Evolutionary conservation across 35 echinoderm and acorn worm species (phyloP), one percentile per base, ranked within the genome.

Genomic region (Lytechinus pictus): DNA sequence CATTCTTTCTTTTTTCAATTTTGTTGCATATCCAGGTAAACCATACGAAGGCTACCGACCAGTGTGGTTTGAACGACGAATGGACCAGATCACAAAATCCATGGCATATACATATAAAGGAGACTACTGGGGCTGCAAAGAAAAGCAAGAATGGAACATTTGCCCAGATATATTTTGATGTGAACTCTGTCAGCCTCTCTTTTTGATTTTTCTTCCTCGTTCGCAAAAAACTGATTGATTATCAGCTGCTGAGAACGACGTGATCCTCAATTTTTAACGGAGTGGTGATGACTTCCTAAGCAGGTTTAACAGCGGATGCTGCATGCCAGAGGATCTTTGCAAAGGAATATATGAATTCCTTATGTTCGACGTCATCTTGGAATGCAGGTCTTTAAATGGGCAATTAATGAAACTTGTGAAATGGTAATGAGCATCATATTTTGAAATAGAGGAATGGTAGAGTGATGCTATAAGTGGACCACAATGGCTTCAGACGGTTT

Each of bases 151-250:
- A 28, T 99, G 98, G 98, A 52, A 94, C 33, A 10, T 87, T 86
- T 99, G 98, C 88, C 96, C 96, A 3, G 95, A 99, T 92, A 99
- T 99, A 95, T 99, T 97, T 95, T 98, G 89, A 97, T 57, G 92
- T 55, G 92, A 54, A 27, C 53, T 93, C 55, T 54, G 53, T 7
- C 6, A 79, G 66, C n/a, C 88, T 90, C 52, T 90, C 88, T 6
- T 90, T 27, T 90, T 90, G 3, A 27, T 57, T 24, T 94, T 54
- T 29, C 66, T 79, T 79, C 66, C 66, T 44, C 21, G 66, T 79
- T 79, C 66, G 19, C 19, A n/a, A n/a, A 79, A 3, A 44, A 44
- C 33, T 7, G 19, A 79, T n/a, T 16, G 66, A 79, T 24, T n/a
- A 24, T 79, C 66, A 24, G 66, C 66, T 79, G 66, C 66, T 5